Conservation (phyloP, 2,113 vertebrate genomes). For the Menura novaehollandiae region DNA sequence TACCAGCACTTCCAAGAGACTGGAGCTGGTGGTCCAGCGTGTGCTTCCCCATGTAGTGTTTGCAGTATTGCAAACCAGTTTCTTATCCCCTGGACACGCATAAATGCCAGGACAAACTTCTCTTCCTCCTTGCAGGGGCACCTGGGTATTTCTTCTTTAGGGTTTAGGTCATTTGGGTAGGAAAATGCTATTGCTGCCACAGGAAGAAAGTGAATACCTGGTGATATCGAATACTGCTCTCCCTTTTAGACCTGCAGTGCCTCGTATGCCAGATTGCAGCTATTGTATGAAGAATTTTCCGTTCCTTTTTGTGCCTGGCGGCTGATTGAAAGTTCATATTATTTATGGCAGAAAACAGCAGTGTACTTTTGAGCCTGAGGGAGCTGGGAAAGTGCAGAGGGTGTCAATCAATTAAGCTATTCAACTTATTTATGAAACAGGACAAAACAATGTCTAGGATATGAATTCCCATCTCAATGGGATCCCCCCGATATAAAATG, state of each 20-base stretch:
- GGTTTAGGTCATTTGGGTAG: not conserved
- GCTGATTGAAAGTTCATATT: slow-evolving; percentile 62
- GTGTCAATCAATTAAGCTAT: slow-evolving; percentile 70
- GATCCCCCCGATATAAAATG: slow-evolving; percentile 65
- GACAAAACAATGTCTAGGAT: slow-evolving; percentile 65
- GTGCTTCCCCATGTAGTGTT: not conserved
- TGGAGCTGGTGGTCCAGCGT: not conserved
- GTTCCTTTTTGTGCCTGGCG: slow-evolving; percentile 47
- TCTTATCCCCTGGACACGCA: not conserved
- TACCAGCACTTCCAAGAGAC: not conserved
- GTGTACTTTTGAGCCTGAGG: slow-evolving; percentile 58
- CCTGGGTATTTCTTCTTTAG: not conserved
- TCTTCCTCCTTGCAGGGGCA: not conserved
- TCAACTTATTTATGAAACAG: slow-evolving; percentile 68
- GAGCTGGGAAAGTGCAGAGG: slow-evolving; percentile 62
- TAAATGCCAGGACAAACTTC: not conserved
- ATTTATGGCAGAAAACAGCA: slow-evolving; percentile 67
- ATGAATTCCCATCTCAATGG: slow-evolving; percentile 67
- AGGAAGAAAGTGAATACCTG: slow-evolving; percentile 24
- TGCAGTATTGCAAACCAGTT: not conserved
- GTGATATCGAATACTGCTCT: not conserved
- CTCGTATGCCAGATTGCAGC: slow-evolving; percentile 53
- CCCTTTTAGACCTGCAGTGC: not conserved
- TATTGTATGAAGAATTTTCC: slow-evolving; percentile 52
- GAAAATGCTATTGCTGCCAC: not conserved